A percentile compares a stretch with the other conserved stretches of the same genome.
These are phyloP conservation scores for Dioctria linearis DNA, from an alignment of 2,888 invertebrate genomes.

Conservation along the genomic window DNA sequence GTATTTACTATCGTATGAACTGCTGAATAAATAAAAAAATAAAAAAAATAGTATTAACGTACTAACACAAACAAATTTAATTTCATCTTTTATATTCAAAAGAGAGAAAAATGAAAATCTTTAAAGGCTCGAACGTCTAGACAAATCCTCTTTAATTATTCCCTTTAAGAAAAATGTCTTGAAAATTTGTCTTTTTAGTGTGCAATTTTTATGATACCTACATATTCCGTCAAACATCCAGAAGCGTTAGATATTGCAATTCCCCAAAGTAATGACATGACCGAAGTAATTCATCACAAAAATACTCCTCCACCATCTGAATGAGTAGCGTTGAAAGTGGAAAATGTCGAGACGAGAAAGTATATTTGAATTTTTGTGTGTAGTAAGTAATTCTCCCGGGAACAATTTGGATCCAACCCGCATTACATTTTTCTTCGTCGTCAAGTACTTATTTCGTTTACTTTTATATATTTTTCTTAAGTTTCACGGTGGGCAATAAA, in stretches of 20 bases:
- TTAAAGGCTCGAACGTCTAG: too few species aligned
- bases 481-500: conserved; percentile 29
- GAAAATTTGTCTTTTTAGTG: too few species aligned
- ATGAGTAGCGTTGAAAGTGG: conserved; percentile 4
- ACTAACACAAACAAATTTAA: too few species aligned
- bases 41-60: too few species aligned
- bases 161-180: too few species aligned
- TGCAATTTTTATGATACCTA: too few species aligned
- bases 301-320: background rate
- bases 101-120: too few species aligned
- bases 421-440: background rate
- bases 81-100: too few species aligned
- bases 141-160: too few species aligned
- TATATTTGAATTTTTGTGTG: conserved; percentile 13
- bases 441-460: background rate
- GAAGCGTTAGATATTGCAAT: background rate
- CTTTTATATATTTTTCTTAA: background rate
- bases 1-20: too few species aligned
- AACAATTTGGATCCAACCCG: conserved; percentile 24
- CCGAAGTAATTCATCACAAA: conserved; percentile 14
- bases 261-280: background rate
- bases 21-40: too few species aligned
- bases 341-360: background rate
- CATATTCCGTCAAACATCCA: background rate
- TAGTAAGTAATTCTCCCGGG: conserved; percentile 22